A percentile compares a stretch with the other conserved stretches of the same genome.
phyloP scores from a whole-genome alignment of 1,140 invertebrate species.

The Drosophila kanapiae region DNA sequence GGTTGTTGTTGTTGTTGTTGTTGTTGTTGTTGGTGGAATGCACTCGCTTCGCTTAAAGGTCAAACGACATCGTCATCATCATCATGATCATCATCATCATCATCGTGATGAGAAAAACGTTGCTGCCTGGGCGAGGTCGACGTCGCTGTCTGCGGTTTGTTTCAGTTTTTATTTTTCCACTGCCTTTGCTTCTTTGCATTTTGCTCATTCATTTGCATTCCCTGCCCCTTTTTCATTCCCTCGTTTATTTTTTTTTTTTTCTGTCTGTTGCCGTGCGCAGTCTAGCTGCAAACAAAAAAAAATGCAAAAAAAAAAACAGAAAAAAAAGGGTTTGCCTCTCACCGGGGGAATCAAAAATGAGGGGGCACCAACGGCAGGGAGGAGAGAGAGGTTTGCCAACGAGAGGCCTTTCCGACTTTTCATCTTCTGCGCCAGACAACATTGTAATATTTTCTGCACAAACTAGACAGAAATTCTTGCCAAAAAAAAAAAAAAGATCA shows the following conservation, averaged over 20 bases:
- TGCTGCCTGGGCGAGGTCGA: constrained; percentile 64
- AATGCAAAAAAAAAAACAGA: background rate
- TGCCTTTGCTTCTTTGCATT: constrained; percentile 59
- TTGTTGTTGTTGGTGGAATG: constrained; percentile 46
- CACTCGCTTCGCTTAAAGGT: constrained; percentile 65
- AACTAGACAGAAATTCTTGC: constrained; percentile 44
- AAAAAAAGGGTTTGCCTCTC: constrained; percentile 52
- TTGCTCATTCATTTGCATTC: constrained; percentile 77
- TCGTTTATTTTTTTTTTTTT: constrained; percentile 3
- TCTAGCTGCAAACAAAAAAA: constrained; percentile 32
- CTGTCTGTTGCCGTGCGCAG: constrained; percentile 52
- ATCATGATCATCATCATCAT: constrained; percentile 1
- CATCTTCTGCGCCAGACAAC: constrained; percentile 43
- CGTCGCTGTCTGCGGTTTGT: constrained; percentile 68
- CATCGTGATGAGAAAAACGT: constrained; percentile 36
- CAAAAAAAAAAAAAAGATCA: constrained; percentile 30
- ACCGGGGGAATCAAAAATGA: constrained; percentile 19
- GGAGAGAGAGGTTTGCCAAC: background rate
- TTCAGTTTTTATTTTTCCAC: constrained; percentile 39
- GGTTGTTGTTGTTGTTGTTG: constrained; percentile 44
- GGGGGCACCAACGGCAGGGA: background rate
- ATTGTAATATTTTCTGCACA: constrained; percentile 57
- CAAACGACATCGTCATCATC: constrained; percentile 61
- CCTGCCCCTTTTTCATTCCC: constrained; percentile 3
- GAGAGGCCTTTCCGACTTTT: constrained; percentile 28